Base-by-base conservation (phyloP, 92 coral and sea anemone species). In the Phymanthus crucifer region DNA sequence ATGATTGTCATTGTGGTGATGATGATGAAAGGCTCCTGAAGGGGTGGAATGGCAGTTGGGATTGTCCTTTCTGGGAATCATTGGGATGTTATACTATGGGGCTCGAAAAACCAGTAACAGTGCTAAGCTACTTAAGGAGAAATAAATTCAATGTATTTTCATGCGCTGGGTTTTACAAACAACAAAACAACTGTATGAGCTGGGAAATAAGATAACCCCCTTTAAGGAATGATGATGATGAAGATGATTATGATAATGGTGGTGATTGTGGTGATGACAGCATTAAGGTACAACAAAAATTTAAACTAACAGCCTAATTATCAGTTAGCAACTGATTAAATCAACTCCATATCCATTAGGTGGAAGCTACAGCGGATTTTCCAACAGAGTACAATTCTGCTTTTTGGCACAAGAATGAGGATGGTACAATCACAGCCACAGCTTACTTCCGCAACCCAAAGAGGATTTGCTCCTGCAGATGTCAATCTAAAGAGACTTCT, bases 361-460 rank as follows among this genome's bases (percentile, higher is more conserved):
- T 91, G 21, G 17, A 23, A 21, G 56, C 79, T 27, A 84, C 87
- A 47, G 34, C 70, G 7, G 71, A 37, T 18, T 91, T 70, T 79
- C 94, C 98, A 2, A 79, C 89, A 13, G 58, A 31, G n/a, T 78
- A 81, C 83, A 85, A 87, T 74, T 69, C 86, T 12, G 90, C 86
- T 0, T 94, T 94, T 24, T 94, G 97, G 98, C 77, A 72, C 57
- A 9, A 71, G 46, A 80, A 80, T 38, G 80, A 69, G n/a, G 88
- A 86, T 34, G 90, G 87, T 3, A 57, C 76, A 32, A 80, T 81
- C 73, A 87, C 94, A 5, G 74, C 90, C 27, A 92, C 97, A 23
- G 90, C 88, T 1, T 92, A 92, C 79, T 92, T 92, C 64, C 91
- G 91, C 27, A 78, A 92, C 73, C 97, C 97, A 0, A 48, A 78